Evolutionary conservation across 2,888 invertebrate genomes (phyloP), one percentile per base, ranked within the genome.

Genomic region (Plagodis pulveraria): DNA sequence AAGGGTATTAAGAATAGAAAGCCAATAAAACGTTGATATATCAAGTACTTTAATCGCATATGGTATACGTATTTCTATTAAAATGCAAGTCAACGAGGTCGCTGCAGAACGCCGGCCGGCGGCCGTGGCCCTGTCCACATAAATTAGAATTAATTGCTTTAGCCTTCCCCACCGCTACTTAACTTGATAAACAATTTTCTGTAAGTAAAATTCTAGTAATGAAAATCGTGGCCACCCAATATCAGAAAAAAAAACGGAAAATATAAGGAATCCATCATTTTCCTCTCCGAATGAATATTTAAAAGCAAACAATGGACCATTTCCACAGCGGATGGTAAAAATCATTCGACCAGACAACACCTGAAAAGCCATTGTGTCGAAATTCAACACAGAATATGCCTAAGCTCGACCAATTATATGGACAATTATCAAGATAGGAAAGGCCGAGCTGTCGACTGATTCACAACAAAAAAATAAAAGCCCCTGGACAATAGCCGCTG

Each of bases 331-430:
- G 56, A 54, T 44, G 52, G 7, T 51, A 63, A 56, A 60, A 64
- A 56, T 60, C 59, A 60, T 53, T 59, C 62, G 45, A 36, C 53
- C 60, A 58, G 50, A 62, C 53, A 51, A 61, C 66, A 66, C 66
- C 71, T 72, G 66, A 68, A 71, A 65, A 65, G 66, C 67, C 71
- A 72, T 72, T 74, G 71, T 75, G 59, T 56, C 49, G 54, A 73
- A 72, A 76, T 74, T 73, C 71, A 69, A 56, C 56, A 64, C 65
- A 83, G 84, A 89, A 86, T 89, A 83, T 79, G 87, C 73, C 83
- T 81, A 85, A 86, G 81, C 82, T 81, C 83, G 77, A 63, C 84
- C 88, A 91, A 91, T 91, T 90, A 89, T 83, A 83, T 86, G 87
- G 86, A 87, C 89, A 89, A 90, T 90, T 83, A 86, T 88, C 80